Evolutionary conservation across 2,113 vertebrate species (phyloP).

Genomic region (Tyto alba): DNA sequence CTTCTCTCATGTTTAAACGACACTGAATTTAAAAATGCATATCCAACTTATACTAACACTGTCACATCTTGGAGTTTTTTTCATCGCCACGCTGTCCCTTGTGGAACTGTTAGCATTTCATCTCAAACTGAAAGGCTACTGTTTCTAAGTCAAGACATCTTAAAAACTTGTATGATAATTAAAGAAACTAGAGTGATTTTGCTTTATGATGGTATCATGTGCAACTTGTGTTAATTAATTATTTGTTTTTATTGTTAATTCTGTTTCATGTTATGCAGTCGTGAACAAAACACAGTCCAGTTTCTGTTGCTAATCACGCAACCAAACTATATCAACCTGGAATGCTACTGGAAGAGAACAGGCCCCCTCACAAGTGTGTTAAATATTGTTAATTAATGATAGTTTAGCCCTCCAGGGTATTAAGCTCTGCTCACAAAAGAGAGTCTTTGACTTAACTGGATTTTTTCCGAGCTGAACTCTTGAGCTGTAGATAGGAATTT

Average conservation of each 20-base stretch:
- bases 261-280: background rate
- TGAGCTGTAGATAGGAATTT: background rate
- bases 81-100: background rate
- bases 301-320: background rate
- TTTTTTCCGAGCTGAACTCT: background rate
- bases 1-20: background rate
- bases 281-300: background rate
- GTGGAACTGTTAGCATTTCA: background rate
- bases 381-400: background rate
- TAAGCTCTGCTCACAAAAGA: background rate
- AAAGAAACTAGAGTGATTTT: background rate
- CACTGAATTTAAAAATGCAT: background rate
- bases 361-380: background rate
- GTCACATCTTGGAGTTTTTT: background rate
- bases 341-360: background rate
- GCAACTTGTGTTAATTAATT: background rate
- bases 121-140: background rate
- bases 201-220: background rate
- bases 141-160: background rate
- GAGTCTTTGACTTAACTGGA: background rate
- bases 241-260: background rate
- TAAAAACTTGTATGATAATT: background rate
- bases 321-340: background rate
- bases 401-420: background rate
- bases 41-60: background rate